Conservation (phyloP, 2,888 invertebrate species). For the Luperina nickerlii region DNA sequence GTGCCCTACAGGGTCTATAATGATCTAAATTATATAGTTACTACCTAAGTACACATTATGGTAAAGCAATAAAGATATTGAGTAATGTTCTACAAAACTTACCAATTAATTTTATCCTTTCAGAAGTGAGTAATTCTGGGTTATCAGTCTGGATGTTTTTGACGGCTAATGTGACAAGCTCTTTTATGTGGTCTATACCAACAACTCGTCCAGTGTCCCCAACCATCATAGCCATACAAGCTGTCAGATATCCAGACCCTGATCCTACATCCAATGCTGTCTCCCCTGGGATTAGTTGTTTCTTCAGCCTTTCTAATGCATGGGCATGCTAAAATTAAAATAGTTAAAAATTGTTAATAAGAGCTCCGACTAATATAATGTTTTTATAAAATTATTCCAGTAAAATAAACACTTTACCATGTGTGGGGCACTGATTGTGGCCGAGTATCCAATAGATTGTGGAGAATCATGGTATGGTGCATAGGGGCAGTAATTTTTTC, state of each 20-base stretch:
- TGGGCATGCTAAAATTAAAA: conserved; percentile 94
- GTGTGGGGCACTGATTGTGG: conserved; percentile 98
- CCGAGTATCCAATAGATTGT: conserved; percentile 98
- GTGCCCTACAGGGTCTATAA: too few species aligned
- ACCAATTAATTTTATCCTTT: conserved; percentile 93
- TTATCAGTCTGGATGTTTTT: conserved; percentile 94
- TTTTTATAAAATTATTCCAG: neutral
- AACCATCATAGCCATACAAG: conserved; percentile 96
- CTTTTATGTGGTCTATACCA: conserved; percentile 97
- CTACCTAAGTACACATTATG: too few species aligned
- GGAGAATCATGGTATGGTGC: conserved; percentile 97
- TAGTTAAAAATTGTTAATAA: neutral
- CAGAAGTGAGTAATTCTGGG: conserved; percentile 92
- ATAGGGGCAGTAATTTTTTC: conserved; percentile 94
- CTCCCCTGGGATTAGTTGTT: conserved; percentile 94
- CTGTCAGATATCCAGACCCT: conserved; percentile 97
- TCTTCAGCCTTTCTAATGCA: conserved; percentile 95
- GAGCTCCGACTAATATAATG: neutral
- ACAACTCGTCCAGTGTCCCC: conserved; percentile 92
- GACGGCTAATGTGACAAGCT: conserved; percentile 93
- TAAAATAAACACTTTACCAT: conserved; percentile 92
- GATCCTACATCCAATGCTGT: conserved; percentile 97
- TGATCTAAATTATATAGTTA: too few species aligned
- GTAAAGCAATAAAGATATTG: too few species aligned
- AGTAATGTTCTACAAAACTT: conserved; percentile 65